Base-by-base conservation (phyloP, 2,888 invertebrate genomes). In the Cylindroiulus punctatus region DNA sequence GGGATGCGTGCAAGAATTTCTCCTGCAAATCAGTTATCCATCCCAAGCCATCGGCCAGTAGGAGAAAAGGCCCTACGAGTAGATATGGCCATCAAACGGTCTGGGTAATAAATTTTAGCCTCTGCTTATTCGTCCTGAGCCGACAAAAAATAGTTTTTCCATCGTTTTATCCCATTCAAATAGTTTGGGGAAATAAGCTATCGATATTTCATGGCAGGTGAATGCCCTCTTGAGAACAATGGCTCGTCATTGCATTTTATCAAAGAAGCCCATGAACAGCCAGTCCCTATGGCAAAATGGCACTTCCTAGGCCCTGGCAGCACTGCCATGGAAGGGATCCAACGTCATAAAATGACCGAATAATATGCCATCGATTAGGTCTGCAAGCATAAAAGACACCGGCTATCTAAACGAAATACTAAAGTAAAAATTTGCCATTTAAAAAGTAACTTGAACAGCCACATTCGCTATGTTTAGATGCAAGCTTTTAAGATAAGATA, bases 201-300 rank as follows among this genome's bases (percentile, higher is more conserved):
- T 65, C 65, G 65, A 65, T 65, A 65, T 65, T 65, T 65, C 65
- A 65, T 65, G 65, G 65, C 26, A 65, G 65, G 65, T 65, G 65
- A 65, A 65, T 65, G 65, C 65, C 65, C 65, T 65, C 65, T 26
- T 5, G 65, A 65, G 65, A 65, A 65, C 65, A 65, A 65, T 26
- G 65, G 65, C 65, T 65, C 26, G 26, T 65, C 26, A 65, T 65
- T 65, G 26, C 65, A 65, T 65, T 65, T 65, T 65, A 65, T 65
- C 65, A 65, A 65, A 65, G 65, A 65, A 57, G 26, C 26, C 22
- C n/a, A n/a, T 65, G 65, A 26, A 65, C 65, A 26, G 2, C 3
- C 7, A 36, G 26, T 65, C 65, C 12, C 65, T 26, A 26, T 26
- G 65, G 65, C 65, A 65, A 65, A 65, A 65, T 65, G 65, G 22